These are phyloP conservation scores for Eunapius fragilis DNA, from an alignment of 37 sponge, comb jelly and placozoan genomes.

Conservation along the genomic window DNA sequence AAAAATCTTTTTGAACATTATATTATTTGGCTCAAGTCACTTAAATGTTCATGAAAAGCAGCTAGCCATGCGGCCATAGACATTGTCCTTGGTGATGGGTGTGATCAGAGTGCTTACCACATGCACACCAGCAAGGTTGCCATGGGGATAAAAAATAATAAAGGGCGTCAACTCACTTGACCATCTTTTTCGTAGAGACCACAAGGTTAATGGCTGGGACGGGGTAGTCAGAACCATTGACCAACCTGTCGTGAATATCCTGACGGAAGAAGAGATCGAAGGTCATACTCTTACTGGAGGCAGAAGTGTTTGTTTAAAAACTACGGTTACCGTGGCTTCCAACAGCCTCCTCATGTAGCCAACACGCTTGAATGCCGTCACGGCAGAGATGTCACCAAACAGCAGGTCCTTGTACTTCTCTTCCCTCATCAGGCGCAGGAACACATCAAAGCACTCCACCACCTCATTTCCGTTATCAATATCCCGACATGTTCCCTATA, in stretches of 20 bases:
- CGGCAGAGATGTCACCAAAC: constrained; percentile 91
- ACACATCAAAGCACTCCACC: constrained; percentile 63
- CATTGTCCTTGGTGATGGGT: no score
- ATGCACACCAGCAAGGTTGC: no score
- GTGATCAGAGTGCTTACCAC: no score
- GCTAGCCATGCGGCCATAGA: no score
- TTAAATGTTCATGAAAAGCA: no score
- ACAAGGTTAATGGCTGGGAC: constrained; percentile 90
- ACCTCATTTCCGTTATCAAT: constrained; percentile 21
- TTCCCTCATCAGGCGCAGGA: constrained; percentile 77
- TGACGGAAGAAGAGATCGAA: constrained; percentile 6
- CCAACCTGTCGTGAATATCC: constrained; percentile 78
- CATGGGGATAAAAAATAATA: not conserved
- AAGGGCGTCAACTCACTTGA: not conserved
- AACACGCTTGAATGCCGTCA: constrained; percentile 71
- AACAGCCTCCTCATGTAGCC: constrained; percentile 60
- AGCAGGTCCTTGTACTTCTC: constrained; percentile 70
- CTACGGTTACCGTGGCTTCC: constrained; percentile 43
- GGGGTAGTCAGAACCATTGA: constrained; percentile 91
- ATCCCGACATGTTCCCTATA: constrained; percentile 63
- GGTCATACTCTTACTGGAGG: not conserved
- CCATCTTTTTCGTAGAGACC: constrained; percentile 47
- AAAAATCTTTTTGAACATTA: no score
- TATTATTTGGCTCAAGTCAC: no score
- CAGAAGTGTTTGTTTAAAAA: not conserved